Evolutionary conservation across 2,113 vertebrate species (phyloP).

Genomic region (Porphyrio hochstetteri): DNA sequence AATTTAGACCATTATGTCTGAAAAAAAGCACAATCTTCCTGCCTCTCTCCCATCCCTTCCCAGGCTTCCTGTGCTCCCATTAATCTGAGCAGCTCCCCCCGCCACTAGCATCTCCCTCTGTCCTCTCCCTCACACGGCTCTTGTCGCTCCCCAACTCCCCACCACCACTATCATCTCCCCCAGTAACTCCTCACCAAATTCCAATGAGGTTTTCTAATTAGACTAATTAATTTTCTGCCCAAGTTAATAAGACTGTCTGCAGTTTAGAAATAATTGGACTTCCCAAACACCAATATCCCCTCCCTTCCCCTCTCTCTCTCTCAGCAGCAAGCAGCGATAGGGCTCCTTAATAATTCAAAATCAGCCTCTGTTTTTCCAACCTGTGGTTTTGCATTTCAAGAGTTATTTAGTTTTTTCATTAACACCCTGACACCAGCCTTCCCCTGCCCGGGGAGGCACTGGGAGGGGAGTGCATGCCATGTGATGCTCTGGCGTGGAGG

Average conservation of each 20-base stretch:
- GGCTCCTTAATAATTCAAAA: slow-evolving; percentile 75
- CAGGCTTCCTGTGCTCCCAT: not conserved
- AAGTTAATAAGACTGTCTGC: slow-evolving; percentile 84
- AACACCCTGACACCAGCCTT: slow-evolving; percentile 14
- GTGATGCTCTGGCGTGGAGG: not conserved
- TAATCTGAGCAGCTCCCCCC: slow-evolving; percentile 10
- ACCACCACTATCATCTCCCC: slow-evolving; percentile 28
- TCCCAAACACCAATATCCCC: slow-evolving; percentile 73
- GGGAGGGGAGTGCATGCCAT: not conserved
- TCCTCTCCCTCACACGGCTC: not conserved
- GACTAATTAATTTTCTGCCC: slow-evolving; percentile 85
- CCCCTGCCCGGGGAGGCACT: not conserved
- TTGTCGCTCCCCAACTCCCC: not conserved
- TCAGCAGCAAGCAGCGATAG: slow-evolving; percentile 50
- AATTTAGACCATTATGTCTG: slow-evolving; percentile 11
- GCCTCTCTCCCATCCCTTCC: not conserved
- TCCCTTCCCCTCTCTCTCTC: slow-evolving; percentile 63
- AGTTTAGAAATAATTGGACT: slow-evolving; percentile 81
- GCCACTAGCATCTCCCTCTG: rapidly evolving
- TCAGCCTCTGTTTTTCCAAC: slow-evolving; percentile 65
- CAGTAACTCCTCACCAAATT: slow-evolving; percentile 74
- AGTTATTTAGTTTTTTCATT: slow-evolving; percentile 79
- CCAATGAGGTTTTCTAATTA: slow-evolving; percentile 83
- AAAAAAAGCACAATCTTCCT: not conserved
- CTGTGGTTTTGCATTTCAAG: slow-evolving; percentile 52